Evolutionary conservation across 2,888 invertebrate species (phyloP).

Genomic region (Tipula confusa): DNA sequence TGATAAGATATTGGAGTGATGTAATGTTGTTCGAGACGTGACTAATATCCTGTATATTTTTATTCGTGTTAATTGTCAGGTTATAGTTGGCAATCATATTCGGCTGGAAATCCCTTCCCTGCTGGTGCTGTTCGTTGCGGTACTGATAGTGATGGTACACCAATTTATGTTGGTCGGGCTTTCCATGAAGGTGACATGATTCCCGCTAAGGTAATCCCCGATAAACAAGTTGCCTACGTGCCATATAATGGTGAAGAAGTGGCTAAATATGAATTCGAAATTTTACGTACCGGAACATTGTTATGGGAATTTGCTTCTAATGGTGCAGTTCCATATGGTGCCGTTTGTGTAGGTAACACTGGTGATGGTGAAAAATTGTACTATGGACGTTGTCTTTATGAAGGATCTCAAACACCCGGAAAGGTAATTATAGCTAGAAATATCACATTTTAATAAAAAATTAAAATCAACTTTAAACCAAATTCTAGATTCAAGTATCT

Average conservation of each 20-base stretch:
- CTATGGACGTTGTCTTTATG: conserved; percentile 62
- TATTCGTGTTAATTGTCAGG: neutral
- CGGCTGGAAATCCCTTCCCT: neutral
- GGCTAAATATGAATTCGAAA: conserved; percentile 61
- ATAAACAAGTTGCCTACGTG: conserved; percentile 60
- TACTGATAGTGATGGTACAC: conserved; percentile 63
- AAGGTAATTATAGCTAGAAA: conserved; percentile 53
- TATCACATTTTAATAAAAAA: neutral
- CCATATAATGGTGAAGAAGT: conserved; percentile 60
- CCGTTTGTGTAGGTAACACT: conserved; percentile 62
- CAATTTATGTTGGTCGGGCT: conserved; percentile 70
- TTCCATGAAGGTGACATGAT: conserved; percentile 59
- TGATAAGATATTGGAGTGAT: neutral
- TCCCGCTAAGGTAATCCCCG: conserved; percentile 60
- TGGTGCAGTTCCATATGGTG: conserved; percentile 61
- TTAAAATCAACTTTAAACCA: neutral
- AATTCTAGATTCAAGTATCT: conserved; percentile 57
- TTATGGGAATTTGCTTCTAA: conserved; percentile 60
- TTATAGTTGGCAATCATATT: conserved; percentile 20
- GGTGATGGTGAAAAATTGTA: conserved; percentile 63
- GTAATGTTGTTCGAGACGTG: neutral
- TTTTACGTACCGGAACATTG: conserved; percentile 59
- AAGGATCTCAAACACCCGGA: conserved; percentile 65
- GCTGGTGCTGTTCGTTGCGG: conserved; percentile 57
- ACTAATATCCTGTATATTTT: neutral